Evolutionary conservation across 2,797 vertebrate genomes (phyloP).

Genomic region (Lithobates sylvaticus): DNA sequence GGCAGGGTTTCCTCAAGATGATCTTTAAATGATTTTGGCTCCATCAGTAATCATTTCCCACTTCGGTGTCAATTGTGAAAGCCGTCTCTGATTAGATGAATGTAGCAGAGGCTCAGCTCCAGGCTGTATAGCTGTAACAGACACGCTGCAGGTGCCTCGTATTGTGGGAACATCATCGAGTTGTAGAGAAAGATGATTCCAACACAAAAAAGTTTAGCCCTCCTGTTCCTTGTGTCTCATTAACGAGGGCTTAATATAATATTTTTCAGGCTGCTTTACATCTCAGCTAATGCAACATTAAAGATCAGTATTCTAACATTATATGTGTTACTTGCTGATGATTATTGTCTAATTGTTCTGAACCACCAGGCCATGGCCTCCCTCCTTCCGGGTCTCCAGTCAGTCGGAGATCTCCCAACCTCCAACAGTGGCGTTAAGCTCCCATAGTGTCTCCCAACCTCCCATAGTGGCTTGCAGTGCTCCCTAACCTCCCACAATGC

Average conservation of each 20-base stretch:
- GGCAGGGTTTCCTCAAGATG: background rate
- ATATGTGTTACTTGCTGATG: background rate
- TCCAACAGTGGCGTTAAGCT: too few relatives aligned
- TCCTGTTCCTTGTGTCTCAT: constrained; percentile 1
- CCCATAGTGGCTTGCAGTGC: too few relatives aligned
- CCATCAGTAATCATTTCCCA: background rate
- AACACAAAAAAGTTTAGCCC: background rate
- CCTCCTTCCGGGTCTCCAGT: too few relatives aligned
- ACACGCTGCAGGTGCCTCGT: background rate
- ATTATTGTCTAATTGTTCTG: too few relatives aligned
- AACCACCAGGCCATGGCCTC: too few relatives aligned
- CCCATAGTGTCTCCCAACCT: too few relatives aligned
- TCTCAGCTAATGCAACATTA: constrained; percentile 10
- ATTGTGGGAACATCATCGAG: constrained; percentile 19
- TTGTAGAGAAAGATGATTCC: background rate
- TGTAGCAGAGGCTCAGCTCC: background rate
- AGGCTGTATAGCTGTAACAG: background rate
- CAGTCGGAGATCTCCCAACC: too few relatives aligned
- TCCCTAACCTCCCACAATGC: too few relatives aligned
- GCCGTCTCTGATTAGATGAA: background rate
- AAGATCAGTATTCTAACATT: background rate
- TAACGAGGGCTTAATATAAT: constrained; percentile 23
- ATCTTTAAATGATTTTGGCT: background rate
- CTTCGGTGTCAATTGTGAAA: background rate
- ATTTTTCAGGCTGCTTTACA: background rate